Evolutionary conservation across 2,888 invertebrate genomes (phyloP).

Genomic region (Sympetrum striolatum): DNA sequence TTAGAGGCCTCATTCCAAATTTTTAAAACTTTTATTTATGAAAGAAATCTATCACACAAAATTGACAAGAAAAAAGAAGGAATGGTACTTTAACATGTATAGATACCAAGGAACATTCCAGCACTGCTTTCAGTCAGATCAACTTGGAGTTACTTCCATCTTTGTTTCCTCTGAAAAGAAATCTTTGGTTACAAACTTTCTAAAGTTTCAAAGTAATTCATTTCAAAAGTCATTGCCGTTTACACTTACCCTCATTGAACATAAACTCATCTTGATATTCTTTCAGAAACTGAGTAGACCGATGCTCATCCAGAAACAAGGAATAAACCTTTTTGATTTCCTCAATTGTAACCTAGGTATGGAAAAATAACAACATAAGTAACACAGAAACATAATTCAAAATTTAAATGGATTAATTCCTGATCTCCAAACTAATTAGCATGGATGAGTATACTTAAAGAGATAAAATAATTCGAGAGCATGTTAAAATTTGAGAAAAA

Average conservation of each 20-base stretch:
- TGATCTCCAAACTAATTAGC: too few relatives aligned
- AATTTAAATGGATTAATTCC: too few relatives aligned
- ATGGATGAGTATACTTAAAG: too few relatives aligned
- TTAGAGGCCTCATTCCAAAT: too few relatives aligned
- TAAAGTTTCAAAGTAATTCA: background rate
- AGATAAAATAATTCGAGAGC: too few relatives aligned
- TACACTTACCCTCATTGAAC: slow-evolving; percentile 65
- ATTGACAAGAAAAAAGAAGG: background rate
- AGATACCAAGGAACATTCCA: background rate
- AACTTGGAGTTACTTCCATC: slow-evolving; percentile 22
- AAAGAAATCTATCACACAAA: background rate
- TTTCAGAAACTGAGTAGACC: slow-evolving; percentile 91
- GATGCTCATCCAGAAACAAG: slow-evolving; percentile 90
- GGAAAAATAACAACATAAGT: slow-evolving; percentile 16
- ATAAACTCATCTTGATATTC: slow-evolving; percentile 97
- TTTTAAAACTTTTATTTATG: background rate
- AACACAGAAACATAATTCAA: too few relatives aligned
- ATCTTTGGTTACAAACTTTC: background rate
- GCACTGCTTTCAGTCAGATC: background rate
- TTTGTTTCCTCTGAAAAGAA: slow-evolving; percentile 15
- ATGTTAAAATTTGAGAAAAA: too few relatives aligned
- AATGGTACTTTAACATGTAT: background rate
- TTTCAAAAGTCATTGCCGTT: too few relatives aligned
- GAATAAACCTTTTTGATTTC: slow-evolving; percentile 96
- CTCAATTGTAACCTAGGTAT: slow-evolving; percentile 74